Conservation (phyloP, 1,140 invertebrate genomes). For the Drusus annulatus region DNA sequence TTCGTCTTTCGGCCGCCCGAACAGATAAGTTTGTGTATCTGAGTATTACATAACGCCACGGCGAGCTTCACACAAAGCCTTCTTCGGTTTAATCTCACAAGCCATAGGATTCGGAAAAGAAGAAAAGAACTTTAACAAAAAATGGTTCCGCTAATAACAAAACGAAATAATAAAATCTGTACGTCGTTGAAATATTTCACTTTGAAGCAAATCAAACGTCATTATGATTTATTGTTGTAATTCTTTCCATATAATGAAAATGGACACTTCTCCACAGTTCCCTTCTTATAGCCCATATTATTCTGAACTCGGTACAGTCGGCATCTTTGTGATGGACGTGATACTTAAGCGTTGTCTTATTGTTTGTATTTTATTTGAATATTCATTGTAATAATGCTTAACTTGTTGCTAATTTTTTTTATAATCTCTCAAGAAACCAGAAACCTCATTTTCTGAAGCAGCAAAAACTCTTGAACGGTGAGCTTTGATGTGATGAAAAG, state of each 20-base stretch:
- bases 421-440: no score
- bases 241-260: slow-evolving; percentile 58
- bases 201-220: slow-evolving; percentile 58
- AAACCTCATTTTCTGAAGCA: no score
- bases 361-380: not conserved
- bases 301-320: not conserved
- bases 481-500: not conserved
- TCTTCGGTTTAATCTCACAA: not conserved
- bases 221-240: slow-evolving; percentile 59
- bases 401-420: no score
- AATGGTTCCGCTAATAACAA: slow-evolving; percentile 27
- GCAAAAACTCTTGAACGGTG: not conserved
- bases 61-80: no score
- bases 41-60: no score
- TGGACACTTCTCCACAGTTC: slow-evolving; percentile 52
- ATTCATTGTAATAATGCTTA: not conserved
- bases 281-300: not conserved
- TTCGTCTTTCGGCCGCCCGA: no score
- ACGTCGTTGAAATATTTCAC: slow-evolving; percentile 57
- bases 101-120: slow-evolving; percentile 27
- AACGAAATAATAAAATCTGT: slow-evolving; percentile 54
- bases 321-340: not conserved
- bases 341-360: not conserved
- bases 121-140: slow-evolving; percentile 34
- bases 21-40: no score